phyloP scores from a whole-genome alignment of 1,140 invertebrate species.

The Sitodiplosis mosellana region DNA sequence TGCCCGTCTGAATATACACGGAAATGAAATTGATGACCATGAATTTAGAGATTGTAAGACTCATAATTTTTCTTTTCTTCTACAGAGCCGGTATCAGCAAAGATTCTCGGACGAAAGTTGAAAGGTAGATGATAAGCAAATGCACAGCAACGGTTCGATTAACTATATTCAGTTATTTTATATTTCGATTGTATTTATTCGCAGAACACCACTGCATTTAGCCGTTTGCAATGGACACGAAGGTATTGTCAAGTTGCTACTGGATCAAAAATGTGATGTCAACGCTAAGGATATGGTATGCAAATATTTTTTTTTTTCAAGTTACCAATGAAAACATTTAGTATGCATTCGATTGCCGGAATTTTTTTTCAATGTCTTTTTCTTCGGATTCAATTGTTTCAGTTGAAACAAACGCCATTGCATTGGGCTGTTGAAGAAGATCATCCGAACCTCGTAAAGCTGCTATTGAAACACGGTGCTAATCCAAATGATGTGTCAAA shows the following conservation, averaged over 20 bases:
- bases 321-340: neutral
- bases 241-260: constrained; percentile 52
- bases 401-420: constrained; percentile 83
- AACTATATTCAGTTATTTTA: no score
- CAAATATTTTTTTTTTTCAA: constrained; percentile 4
- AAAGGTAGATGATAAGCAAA: no score
- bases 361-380: constrained; percentile 2
- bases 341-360: no score
- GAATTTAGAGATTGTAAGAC: no score
- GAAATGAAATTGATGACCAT: no score
- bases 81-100: constrained; percentile 73
- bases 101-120: constrained; percentile 81
- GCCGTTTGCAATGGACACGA: constrained; percentile 72
- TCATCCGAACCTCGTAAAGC: constrained; percentile 46
- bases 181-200: no score
- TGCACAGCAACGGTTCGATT: no score
- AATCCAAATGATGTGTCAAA: constrained; percentile 49
- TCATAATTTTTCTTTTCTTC: no score
- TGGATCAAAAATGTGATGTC: constrained; percentile 59
- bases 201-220: constrained; percentile 76
- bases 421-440: constrained; percentile 85
- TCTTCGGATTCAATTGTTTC: constrained; percentile 5
- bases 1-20: no score
- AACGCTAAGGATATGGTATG: constrained; percentile 69
- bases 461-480: constrained; percentile 54